Conservation (phyloP, 2,888 invertebrate species). For the Chrysina gloriosa region DNA sequence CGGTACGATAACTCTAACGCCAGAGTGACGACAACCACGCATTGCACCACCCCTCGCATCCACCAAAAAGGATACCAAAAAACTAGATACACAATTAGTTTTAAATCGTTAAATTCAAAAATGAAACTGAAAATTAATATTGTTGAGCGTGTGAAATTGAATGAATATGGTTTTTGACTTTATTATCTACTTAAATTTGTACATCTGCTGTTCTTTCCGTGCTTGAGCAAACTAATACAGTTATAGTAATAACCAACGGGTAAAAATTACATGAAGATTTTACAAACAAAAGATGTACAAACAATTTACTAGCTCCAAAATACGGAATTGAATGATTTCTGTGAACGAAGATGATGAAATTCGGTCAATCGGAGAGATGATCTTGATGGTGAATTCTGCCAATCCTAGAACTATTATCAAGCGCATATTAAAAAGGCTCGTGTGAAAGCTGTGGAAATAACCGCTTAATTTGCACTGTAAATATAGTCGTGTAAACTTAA, state of each 20-base stretch:
- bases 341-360: constrained; percentile 7
- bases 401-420: constrained; percentile 17
- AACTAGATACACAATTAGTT: constrained; percentile 68
- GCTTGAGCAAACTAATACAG: neutral
- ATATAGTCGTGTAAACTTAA: no score
- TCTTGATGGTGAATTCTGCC: neutral
- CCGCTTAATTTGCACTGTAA: neutral
- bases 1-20: constrained; percentile 96
- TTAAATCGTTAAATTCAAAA: neutral
- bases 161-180: constrained; percentile 2
- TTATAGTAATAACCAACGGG: neutral
- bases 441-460: constrained; percentile 27
- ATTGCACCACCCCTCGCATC: constrained; percentile 99
- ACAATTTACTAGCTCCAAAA: neutral
- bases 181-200: neutral
- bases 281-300: constrained; percentile 3
- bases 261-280: neutral
- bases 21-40: constrained; percentile 98
- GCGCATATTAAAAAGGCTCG: constrained; percentile 4
- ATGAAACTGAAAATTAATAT: neutral
- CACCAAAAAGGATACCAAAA: constrained; percentile 98
- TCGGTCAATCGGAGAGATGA: neutral
- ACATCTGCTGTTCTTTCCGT: neutral
- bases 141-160: constrained; percentile 12
- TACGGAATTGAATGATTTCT: neutral